Conservation (phyloP, 2,113 vertebrate genomes). For the Maccullochella peelii region DNA sequence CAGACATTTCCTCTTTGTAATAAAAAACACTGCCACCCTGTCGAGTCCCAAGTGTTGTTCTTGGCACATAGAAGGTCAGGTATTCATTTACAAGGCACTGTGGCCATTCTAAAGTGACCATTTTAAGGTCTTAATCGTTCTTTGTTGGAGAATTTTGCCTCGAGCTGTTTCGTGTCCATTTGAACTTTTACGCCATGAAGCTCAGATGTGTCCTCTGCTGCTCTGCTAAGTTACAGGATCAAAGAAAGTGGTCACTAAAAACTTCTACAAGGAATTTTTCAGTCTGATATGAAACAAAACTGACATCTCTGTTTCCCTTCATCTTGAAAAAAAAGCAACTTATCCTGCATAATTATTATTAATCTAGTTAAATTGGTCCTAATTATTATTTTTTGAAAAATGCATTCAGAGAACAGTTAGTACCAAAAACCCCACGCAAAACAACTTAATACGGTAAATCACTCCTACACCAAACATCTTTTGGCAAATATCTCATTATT, state of each 20-base stretch:
- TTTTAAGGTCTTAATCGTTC: conserved; percentile 30
- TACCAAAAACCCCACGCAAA: conserved; percentile 39
- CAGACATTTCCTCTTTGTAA: neutral
- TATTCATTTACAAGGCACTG: conserved; percentile 65
- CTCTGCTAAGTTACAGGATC: neutral
- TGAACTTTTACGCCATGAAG: conserved; percentile 12
- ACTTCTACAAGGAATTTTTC: conserved; percentile 7
- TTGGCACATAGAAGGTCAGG: conserved; percentile 74
- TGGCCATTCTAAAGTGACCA: conserved; percentile 15
- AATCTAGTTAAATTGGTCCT: conserved; percentile 22
- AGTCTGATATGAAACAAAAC: conserved; percentile 5
- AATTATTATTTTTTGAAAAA: conserved; percentile 19
- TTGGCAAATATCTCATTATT: conserved; percentile 68
- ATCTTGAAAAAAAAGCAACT: neutral
- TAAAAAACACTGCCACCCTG: conserved; percentile 46
- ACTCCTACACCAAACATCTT: conserved; percentile 55
- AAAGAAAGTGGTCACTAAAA: neutral
- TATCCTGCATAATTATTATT: conserved; percentile 14
- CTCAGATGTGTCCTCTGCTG: conserved; percentile 11
- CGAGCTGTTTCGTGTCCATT: conserved; percentile 38
- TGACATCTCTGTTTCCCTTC: neutral
- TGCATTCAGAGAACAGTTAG: conserved; percentile 47
- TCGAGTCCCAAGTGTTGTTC: conserved; percentile 52
- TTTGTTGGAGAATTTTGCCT: conserved; percentile 38
- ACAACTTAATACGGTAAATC: conserved; percentile 28